Percentiles rank a stretch among this genome's conserved stretches.
Conservation (phyloP, 2,888 invertebrate species). For the Coelogynopora nodosa region DNA sequence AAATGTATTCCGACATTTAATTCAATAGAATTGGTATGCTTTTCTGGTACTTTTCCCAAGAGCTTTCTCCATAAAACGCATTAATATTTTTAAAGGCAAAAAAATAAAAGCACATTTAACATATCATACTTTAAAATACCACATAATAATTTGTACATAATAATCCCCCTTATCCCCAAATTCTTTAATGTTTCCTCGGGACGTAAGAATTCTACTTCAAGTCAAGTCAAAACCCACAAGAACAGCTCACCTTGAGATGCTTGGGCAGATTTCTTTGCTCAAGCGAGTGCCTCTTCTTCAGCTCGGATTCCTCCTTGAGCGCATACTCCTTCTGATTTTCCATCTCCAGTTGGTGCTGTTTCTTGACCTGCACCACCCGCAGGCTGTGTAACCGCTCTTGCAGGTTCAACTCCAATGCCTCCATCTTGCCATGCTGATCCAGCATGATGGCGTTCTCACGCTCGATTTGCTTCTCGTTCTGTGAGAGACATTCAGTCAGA, state of each 20-base stretch:
- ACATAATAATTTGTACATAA: too few relatives aligned
- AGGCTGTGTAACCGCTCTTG: slow-evolving; percentile 57
- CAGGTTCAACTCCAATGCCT: slow-evolving; percentile 30
- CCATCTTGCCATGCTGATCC: slow-evolving; percentile 37
- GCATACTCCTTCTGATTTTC: slow-evolving; percentile 84
- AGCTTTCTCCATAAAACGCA: too few relatives aligned
- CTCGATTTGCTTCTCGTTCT: slow-evolving; percentile 32
- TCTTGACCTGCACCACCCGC: slow-evolving; percentile 75
- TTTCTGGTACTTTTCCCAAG: too few relatives aligned
- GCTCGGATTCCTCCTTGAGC: slow-evolving; percentile 84
- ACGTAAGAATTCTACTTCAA: too few relatives aligned
- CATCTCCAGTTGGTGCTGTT: slow-evolving; percentile 89
- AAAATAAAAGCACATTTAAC: too few relatives aligned
- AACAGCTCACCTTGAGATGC: slow-evolving; percentile 78
- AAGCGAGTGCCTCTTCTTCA: slow-evolving; percentile 89
- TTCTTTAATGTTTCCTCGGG: too few relatives aligned
- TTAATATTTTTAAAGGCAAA: too few relatives aligned
- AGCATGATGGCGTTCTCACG: slow-evolving; percentile 36
- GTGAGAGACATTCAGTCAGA: background rate
- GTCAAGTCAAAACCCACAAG: too few relatives aligned
- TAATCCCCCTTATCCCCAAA: too few relatives aligned
- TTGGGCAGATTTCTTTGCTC: slow-evolving; percentile 97
- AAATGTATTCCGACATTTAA: too few relatives aligned
- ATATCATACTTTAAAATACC: too few relatives aligned
- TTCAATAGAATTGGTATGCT: too few relatives aligned